Conservation (phyloP, 2,113 vertebrate genomes). For the Picathartes gymnocephalus region DNA sequence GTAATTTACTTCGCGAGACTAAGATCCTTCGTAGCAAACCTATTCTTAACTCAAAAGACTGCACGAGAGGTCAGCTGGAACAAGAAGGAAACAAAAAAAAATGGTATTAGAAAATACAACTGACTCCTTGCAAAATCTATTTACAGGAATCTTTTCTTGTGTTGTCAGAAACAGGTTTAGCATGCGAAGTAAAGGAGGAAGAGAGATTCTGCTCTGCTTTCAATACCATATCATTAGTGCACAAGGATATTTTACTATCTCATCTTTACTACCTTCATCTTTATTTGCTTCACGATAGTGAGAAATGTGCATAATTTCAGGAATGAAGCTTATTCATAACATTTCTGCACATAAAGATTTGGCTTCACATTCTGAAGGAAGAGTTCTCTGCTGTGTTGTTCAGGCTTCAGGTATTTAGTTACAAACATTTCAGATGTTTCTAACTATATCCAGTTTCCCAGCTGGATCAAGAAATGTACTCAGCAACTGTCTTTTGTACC, state of each 20-base stretch:
- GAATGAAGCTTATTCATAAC: neutral
- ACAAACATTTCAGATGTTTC: neutral
- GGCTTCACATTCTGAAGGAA: neutral
- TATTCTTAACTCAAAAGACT: neutral
- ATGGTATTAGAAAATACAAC: neutral
- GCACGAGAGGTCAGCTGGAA: neutral
- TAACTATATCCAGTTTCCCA: neutral
- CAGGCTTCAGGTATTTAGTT: neutral
- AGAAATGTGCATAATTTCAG: neutral
- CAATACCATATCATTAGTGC: neutral
- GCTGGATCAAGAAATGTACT: neutral
- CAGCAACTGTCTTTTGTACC: neutral
- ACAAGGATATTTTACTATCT: neutral
- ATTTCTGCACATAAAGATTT: neutral
- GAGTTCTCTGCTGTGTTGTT: neutral
- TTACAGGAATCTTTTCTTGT: neutral
- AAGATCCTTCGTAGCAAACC: neutral
- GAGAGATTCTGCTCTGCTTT: neutral
- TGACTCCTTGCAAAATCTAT: neutral
- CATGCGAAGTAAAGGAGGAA: neutral
- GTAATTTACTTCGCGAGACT: neutral
- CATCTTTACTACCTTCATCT: neutral
- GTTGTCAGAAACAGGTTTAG: neutral
- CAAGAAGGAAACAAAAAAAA: neutral
- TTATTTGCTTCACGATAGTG: neutral